Conservation (phyloP, 2,797 vertebrate species). For the Salmo trutta region DNA sequence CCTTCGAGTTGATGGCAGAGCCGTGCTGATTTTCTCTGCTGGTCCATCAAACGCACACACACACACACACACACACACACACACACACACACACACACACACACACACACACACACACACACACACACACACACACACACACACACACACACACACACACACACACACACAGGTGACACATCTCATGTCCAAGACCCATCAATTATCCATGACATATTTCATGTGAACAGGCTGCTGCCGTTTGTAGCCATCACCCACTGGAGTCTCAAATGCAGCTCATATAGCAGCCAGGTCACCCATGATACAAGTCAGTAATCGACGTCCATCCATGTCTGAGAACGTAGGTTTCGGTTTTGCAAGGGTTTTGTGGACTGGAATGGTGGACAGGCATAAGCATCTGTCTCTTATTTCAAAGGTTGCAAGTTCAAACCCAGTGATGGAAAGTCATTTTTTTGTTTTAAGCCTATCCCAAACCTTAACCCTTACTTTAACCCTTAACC, state of each 20-base stretch:
- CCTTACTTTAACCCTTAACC: too few relatives aligned
- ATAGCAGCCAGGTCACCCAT: too few relatives aligned
- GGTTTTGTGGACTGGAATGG: too few relatives aligned
- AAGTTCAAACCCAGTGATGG: too few relatives aligned
- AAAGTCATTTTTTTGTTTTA: too few relatives aligned
- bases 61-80: too few relatives aligned
- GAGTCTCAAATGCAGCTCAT: slow-evolving; percentile 38
- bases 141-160: slow-evolving; percentile 2
- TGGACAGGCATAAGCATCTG: too few relatives aligned
- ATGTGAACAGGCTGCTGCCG: slow-evolving; percentile 54
- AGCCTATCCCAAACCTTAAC: too few relatives aligned
- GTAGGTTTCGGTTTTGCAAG: too few relatives aligned
- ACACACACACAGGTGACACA: background rate
- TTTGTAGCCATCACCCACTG: slow-evolving; percentile 52
- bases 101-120: background rate
- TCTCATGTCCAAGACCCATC: slow-evolving; percentile 49
- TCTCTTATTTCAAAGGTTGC: too few relatives aligned
- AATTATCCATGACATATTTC: slow-evolving; percentile 62
- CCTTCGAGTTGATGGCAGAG: slow-evolving; percentile 17
- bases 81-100: too few relatives aligned
- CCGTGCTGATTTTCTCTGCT: slow-evolving; percentile 38
- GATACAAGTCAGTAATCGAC: slow-evolving; percentile 1
- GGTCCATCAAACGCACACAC: slow-evolving; percentile 32
- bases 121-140: background rate
- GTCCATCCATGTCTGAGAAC: background rate